Conservation (phyloP, 2,888 invertebrate genomes). For the Zygothrica quintamaculata region DNA sequence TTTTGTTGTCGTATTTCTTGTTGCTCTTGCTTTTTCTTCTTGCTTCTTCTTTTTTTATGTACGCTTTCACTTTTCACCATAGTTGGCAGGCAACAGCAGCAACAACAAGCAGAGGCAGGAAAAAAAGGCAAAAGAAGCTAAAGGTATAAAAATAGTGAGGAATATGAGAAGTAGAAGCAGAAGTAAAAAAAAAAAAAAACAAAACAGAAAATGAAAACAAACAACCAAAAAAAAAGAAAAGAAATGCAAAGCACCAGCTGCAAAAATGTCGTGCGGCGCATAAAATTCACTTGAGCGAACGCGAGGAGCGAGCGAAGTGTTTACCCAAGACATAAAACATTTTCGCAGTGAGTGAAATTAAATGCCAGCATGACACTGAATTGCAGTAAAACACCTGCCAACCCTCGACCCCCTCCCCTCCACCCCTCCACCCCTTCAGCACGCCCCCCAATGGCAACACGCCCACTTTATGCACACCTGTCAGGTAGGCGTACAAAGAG, state of each 20-base stretch:
- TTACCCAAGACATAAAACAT: constrained; percentile 79
- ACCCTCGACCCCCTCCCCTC: background rate
- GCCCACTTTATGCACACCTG: constrained; percentile 31
- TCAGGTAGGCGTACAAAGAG: background rate
- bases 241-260: constrained; percentile 64
- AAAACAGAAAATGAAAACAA: background rate
- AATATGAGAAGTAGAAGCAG: constrained; percentile 59
- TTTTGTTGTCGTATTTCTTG: constrained; percentile 38
- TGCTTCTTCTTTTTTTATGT: constrained; percentile 29
- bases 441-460: constrained; percentile 13
- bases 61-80: constrained; percentile 65
- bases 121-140: constrained; percentile 30
- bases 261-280: constrained; percentile 73
- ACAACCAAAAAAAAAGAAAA: constrained; percentile 21
- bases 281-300: constrained; percentile 67
- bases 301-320: constrained; percentile 62
- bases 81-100: constrained; percentile 42
- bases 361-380: constrained; percentile 79
- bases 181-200: constrained; percentile 39
- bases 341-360: constrained; percentile 78
- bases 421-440: constrained; percentile 1
- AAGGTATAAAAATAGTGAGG: background rate
- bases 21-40: constrained; percentile 10
- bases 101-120: constrained; percentile 7
- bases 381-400: constrained; percentile 54